Evolutionary conservation across 1,140 invertebrate species (phyloP), one percentile per base, ranked within the genome.

Genomic region (Atopsyche davidsoni): DNA sequence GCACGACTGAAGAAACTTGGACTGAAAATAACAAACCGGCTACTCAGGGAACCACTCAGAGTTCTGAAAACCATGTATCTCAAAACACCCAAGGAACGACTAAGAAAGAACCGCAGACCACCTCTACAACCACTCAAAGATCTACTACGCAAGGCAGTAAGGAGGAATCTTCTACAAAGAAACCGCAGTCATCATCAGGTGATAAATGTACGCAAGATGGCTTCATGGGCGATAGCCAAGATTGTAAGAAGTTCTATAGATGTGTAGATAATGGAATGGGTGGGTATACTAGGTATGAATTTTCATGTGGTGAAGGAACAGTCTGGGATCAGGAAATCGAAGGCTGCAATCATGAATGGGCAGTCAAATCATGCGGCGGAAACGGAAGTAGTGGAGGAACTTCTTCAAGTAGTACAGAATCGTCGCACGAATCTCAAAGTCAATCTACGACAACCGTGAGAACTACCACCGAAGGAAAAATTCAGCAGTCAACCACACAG

Each of bases 231-330:
- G 64, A 82, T 66, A 75, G 76, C 25, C 14, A 67, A 63, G 63
- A 75, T 19, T 84, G 82, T 59, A 68, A 69, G 25, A 79, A 79
- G 58, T 81, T 80, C 55, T 81, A 81, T 55, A 67, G 79, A n/a
- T 83, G 81, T 59, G 81, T 83, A 0, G 65, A 77, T 41, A 74
- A 75, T 51, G 78, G 75, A 11, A 69, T 77, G 41, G 68, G 74
- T 10, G 62, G 60, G 18, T 70, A 63, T 31, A 64, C 44, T 3
- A 69, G 65, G 51, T 73, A 73, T 59, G 68, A 73, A 44, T 77
- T 75, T 58, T 55, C 59, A 14, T 77, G 77, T 58, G 70, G 73
- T 7, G 59, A 62, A 25, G 75, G 77, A 54, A 79, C 79, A 23
- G 72, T 77, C 16, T 80, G 75, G 72, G 75, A 80, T 63, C 61